Conservation (phyloP, 2,888 invertebrate genomes). For the Drepana falcataria region DNA sequence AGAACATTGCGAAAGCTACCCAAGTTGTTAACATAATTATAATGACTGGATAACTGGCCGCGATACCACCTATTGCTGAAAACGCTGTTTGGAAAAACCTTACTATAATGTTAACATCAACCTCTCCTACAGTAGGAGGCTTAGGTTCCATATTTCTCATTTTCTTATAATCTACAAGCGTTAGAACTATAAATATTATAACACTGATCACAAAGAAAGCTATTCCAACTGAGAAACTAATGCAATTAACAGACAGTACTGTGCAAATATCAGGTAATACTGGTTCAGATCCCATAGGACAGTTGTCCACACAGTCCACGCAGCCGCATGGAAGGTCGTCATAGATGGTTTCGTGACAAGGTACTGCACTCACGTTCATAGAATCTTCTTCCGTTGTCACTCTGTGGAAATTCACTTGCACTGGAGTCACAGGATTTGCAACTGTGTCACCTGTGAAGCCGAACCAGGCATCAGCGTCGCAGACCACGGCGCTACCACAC, state of each 20-base stretch:
- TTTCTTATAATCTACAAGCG: conserved; percentile 30
- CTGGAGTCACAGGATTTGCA: conserved; percentile 78
- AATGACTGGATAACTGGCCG: conserved; percentile 82
- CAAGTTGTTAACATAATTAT: conserved; percentile 82
- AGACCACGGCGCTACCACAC: conserved; percentile 85
- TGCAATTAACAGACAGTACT: conserved; percentile 81
- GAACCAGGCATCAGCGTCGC: conserved; percentile 82
- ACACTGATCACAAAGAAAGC: conserved; percentile 67
- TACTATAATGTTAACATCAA: conserved; percentile 31
- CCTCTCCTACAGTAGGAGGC: conserved; percentile 4
- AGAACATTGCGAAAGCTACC: conserved; percentile 77
- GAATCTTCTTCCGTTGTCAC: conserved; percentile 53
- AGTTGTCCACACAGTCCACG: conserved; percentile 84
- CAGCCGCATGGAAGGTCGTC: conserved; percentile 85
- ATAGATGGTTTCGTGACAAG: conserved; percentile 79
- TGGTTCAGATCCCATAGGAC: conserved; percentile 74
- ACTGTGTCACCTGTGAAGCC: conserved; percentile 79
- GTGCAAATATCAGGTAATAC: conserved; percentile 62
- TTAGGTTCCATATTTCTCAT: conserved; percentile 17
- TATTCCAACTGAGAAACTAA: conserved; percentile 81
- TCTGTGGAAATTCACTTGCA: conserved; percentile 79
- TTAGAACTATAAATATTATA: conserved; percentile 44
- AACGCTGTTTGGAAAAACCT: conserved; percentile 47
- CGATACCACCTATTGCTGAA: conserved; percentile 66
- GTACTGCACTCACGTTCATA: conserved; percentile 63